A percentile compares a stretch with the other conserved stretches of the same genome.
Evolutionary conservation across 1,140 invertebrate genomes (phyloP).

Genomic region (Ceratosolen solmsi): DNA sequence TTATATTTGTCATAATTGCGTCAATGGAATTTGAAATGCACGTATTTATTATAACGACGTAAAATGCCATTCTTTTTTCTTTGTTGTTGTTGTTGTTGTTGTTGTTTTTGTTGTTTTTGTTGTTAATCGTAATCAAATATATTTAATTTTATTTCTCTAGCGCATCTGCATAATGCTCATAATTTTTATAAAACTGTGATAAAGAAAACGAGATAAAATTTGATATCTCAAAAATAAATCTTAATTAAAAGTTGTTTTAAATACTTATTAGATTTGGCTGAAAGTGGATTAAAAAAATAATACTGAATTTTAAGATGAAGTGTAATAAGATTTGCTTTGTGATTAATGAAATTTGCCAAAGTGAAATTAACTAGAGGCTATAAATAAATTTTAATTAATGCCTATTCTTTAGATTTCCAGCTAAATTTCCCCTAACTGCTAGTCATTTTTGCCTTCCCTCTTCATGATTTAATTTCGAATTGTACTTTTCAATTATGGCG

Average conservation of each 20-base stretch:
- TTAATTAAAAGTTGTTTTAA: constrained; percentile 1
- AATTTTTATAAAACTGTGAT: neutral
- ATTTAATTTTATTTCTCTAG: neutral
- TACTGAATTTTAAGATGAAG: neutral
- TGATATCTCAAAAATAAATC: neutral
- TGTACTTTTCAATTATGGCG: neutral
- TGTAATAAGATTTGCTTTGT: neutral
- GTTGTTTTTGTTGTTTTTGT: too few species aligned
- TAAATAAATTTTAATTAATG: neutral
- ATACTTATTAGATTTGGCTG: neutral
- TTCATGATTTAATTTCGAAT: too few species aligned
- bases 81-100: too few species aligned
- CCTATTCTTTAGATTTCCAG: neutral
- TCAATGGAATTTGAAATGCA: too few species aligned
- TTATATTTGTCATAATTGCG: too few species aligned
- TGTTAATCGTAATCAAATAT: neutral
- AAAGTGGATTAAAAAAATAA: neutral
- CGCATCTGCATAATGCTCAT: neutral
- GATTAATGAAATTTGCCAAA: neutral
- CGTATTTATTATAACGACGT: too few species aligned
- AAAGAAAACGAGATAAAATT: neutral
- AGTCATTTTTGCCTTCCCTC: neutral
- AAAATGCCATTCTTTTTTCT: too few species aligned
- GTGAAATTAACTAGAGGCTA: neutral
- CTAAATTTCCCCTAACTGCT: neutral